Evolutionary conservation across 1,140 invertebrate species (phyloP).

Genomic region (Drosophila sturtevanti): DNA sequence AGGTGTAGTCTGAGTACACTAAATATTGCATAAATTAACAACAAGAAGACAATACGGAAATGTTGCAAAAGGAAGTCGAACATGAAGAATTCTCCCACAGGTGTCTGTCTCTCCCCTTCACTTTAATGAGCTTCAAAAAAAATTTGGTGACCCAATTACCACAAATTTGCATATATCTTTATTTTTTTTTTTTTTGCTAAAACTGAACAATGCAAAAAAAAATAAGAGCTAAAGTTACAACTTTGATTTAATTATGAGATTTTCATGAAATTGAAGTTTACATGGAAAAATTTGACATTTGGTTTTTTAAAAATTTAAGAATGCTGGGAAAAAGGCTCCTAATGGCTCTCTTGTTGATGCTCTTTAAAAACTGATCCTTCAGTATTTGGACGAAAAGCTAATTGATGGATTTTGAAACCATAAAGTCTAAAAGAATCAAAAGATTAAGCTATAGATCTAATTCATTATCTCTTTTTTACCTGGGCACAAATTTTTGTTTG

Average conservation of each 20-base stretch:
- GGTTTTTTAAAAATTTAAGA: background rate
- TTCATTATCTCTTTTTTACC: conserved; percentile 83
- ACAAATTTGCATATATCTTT: conserved; percentile 61
- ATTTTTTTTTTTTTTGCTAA: too few species aligned
- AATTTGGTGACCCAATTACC: conserved; percentile 62
- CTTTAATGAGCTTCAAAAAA: conserved; percentile 26
- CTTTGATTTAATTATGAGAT: conserved; percentile 10
- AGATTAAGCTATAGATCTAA: too few species aligned
- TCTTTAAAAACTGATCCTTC: background rate
- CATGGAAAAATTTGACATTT: conserved; percentile 2
- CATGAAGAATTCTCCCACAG: conserved; percentile 42
- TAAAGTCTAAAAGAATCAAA: conserved; percentile 35
- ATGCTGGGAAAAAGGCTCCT: background rate
- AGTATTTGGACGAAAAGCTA: conserved; percentile 23
- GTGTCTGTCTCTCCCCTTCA: conserved; percentile 51
- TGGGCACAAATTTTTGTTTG: conserved; percentile 97
- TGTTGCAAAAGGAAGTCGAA: conserved; percentile 24
- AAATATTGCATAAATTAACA: conserved; percentile 26
- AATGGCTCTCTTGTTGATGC: background rate
- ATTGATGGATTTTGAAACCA: conserved; percentile 63
- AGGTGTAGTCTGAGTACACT: too few species aligned
- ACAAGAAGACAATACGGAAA: conserved; percentile 33
- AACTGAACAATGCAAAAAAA: conserved; percentile 37
- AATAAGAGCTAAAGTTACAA: conserved; percentile 41
- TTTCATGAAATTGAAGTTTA: conserved; percentile 31